Evolutionary conservation across 2,888 invertebrate species (phyloP), one percentile per base, ranked within the genome.

Genomic region (Mechanitis messenoides): DNA sequence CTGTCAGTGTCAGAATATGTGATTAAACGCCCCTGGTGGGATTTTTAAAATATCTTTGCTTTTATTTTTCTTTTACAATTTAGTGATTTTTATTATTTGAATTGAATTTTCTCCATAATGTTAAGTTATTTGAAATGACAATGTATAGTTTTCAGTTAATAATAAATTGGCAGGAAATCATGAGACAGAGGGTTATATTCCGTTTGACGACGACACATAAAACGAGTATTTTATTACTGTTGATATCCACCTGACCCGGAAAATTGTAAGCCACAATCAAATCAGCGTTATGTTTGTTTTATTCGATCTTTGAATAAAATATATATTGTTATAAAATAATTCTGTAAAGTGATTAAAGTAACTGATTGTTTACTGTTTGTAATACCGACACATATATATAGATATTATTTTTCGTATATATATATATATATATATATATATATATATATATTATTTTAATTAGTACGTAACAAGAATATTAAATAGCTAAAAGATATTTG

Each of bases 131-230:
- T 31, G 20, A 20, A 20, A 20, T 20, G 20, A 20, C 20, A 20
- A 20, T 53, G n/a, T 53, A 58, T 31, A 38, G 45, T 58, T 45
- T 62, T 64, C 62, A 55, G 56, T 64, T 56, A 60, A 67, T 59
- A 67, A 61, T 63, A 65, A 61, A 65, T 58, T 53, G 59, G 59
- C 50, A 45, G 74, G 72, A 73, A 76, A 76, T 77, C 74, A 77
- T 76, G 79, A 70, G 69, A 67, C 68, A 71, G 70, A 60, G 66
- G 65, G 68, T 77, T 73, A 73, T 75, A 78, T 78, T 78, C 61
- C 74, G 76, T 84, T 84, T 83, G 80, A 84, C 79, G 74, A 71
- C 69, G 79, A 80, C 74, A 74, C 77, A 77, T 87, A 86, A 87
- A 87, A 80, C 77, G 77, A 80, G 76, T 77, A 76, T 81, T 85